Evolutionary conservation across 2,797 vertebrate species (phyloP), one percentile per base, ranked within the genome.

Genomic region (Sebastes trivittatus): DNA sequence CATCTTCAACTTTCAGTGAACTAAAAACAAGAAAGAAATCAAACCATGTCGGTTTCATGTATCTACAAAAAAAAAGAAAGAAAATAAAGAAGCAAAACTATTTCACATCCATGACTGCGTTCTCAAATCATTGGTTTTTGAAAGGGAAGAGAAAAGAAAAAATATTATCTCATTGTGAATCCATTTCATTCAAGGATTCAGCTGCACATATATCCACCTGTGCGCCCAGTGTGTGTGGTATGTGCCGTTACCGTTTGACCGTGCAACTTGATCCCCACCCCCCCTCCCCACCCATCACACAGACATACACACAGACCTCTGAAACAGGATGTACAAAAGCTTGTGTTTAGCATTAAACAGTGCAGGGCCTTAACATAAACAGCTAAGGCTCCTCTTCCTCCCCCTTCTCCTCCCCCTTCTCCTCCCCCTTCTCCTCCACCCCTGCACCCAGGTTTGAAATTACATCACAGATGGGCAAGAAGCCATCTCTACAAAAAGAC

Each of bases 331-430:
- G 90, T 94, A 94, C 93, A 95, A 93, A 93, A 93, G 88, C 90
- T 88, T 89, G 91, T 92, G 93, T 93, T 94, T 92, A 94, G 87
- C 92, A 91, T 92, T 92, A 89, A 94, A 94, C 93, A 94, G 93
- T 88, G 90, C 81, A 81, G 90, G 83, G 87, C 84, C 92, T 91
- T 74, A 92, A 91, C 90, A 82, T 85, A 90, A 90, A 94, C 91
- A 93, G 87, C 81, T 64, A 80, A 86, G 90, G 86, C 88, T 86
- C 77, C 78, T 75, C 69, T 22, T 67, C 60, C 59, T 23, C 7
- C 23, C 64, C 36, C 63, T 27, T 27, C 59, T 7, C 79, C 70
- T 59, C 42, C 58, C 64, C 36, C 63, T 23, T 23, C 2, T 67
- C 60, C 58, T 23, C 7, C 23, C 64, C 36, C 63, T 27, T 27